Percentiles rank a stretch among this genome's conserved stretches.
Evolutionary conservation across 2,888 invertebrate species (phyloP).

Genomic region (Cylindroiulus punctatus): DNA sequence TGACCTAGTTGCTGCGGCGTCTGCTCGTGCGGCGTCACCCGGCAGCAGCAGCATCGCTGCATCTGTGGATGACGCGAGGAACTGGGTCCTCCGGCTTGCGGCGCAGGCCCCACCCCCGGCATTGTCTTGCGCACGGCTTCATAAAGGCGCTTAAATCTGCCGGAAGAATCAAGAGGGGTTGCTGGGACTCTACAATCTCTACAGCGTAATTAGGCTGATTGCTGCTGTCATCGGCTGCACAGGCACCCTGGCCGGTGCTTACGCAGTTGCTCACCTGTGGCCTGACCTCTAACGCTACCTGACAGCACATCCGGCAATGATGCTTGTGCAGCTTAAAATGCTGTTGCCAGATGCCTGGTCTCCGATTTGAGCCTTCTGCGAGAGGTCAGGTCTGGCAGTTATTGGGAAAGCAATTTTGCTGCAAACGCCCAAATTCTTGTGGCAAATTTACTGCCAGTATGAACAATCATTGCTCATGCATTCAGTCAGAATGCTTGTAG

Average conservation of each 20-base stretch:
- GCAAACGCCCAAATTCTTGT: no score
- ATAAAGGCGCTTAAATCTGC: background rate
- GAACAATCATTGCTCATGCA: no score
- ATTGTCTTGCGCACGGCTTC: conserved; percentile 3
- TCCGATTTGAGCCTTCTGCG: no score
- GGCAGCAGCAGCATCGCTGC: background rate
- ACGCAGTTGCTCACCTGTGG: background rate
- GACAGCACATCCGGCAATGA: background rate
- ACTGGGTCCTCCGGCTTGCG: conserved; percentile 8
- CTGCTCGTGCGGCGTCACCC: conserved; percentile 31
- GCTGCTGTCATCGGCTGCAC: background rate
- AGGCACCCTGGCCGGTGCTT: background rate
- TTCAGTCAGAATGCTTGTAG: no score
- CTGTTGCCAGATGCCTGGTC: background rate
- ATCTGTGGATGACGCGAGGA: conserved; percentile 36
- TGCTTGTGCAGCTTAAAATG: background rate
- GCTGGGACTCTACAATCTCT: background rate
- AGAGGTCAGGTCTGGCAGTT: no score
- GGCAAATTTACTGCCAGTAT: no score
- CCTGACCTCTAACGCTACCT: background rate
- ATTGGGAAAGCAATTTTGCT: no score
- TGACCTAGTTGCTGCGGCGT: conserved; percentile 50
- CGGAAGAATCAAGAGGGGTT: conserved; percentile 25
- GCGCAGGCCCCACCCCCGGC: background rate
- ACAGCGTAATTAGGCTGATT: background rate